phyloP scores from a whole-genome alignment of 2,888 invertebrate species.

The Danaus chrysippus region DNA sequence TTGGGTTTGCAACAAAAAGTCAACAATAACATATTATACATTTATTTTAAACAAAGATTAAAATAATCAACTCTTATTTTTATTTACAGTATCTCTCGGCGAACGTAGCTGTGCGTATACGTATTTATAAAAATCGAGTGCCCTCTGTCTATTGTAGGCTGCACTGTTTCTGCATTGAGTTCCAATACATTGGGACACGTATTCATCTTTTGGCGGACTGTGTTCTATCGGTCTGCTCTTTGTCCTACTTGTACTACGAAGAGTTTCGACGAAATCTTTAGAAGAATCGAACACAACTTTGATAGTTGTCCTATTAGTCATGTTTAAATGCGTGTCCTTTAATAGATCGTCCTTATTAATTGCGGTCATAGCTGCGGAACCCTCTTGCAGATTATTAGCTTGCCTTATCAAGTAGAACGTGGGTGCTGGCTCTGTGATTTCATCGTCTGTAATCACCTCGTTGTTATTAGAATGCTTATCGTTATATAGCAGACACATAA shows the following conservation, averaged over 20 bases:
- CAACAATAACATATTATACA: constrained; percentile 29
- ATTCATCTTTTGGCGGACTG: constrained; percentile 47
- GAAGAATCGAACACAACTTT: constrained; percentile 70
- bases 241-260: constrained; percentile 57
- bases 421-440: constrained; percentile 65
- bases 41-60: constrained; percentile 29
- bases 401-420: constrained; percentile 71
- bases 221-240: constrained; percentile 45
- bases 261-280: constrained; percentile 66
- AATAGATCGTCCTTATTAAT: constrained; percentile 63
- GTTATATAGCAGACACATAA: constrained; percentile 68
- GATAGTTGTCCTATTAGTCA: constrained; percentile 66
- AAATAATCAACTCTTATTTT: constrained; percentile 28
- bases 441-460: constrained; percentile 55
- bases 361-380: constrained; percentile 61
- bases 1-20: constrained; percentile 12
- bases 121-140: constrained; percentile 73
- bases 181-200: constrained; percentile 56
- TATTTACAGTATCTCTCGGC: constrained; percentile 51
- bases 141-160: constrained; percentile 66
- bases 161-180: constrained; percentile 57
- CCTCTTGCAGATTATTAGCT: constrained; percentile 56
- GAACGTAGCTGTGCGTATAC: constrained; percentile 68
- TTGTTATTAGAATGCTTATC: constrained; percentile 55
- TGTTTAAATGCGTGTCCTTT: constrained; percentile 58